Base-by-base conservation (phyloP, 30 jellyfish, hydroid and myxozoan genomes). In the Aurelia sp. region DNA sequence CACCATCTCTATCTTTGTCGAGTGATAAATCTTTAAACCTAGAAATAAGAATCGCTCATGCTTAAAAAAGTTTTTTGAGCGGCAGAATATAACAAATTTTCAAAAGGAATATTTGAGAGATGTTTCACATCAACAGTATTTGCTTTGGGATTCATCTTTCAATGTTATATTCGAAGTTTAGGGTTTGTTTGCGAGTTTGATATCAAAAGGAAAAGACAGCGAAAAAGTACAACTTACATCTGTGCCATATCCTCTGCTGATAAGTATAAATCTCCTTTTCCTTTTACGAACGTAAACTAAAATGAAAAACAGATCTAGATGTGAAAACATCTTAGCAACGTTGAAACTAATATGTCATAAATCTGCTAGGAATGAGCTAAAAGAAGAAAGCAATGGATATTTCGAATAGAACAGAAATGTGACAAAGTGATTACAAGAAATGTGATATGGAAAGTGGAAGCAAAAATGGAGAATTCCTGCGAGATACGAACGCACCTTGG, bases 191-290 rank as follows among this genome's bases (percentile, higher is more conserved):
- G 50, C 4, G 17, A 74, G 1, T 68, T 13, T 18, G n/a, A 19
- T 48, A 24, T 16, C 50, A 53, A 12, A 9, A 21, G 15, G 52
- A 6, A 51, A 53, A 33, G 44, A 55, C 19, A 13, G 3, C 4
- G 57, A 7, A 27, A 13, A 50, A 78, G 59, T 58, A 8, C 3
- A 24, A 31, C 91, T 20, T 80, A 64, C 97, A 90, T 90, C 13
- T 44, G 40, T 57, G 70, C 24, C 67, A 90, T 65, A 19, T 90
- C 97, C 9, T 50, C 77, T 20, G 88, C 91, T 2, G 91, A 74
- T 35, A 90, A 61, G 41, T 90, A 90, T 73, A 90, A 67, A 51
- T 90, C 95, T 16, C 95, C 97, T 69, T 90, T 90, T 60, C 95
- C 95, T 74, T 78, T 76, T 40, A 90, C 78, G 59, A 47, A 90